phyloP scores from a whole-genome alignment of 1,140 invertebrate species.

The Tetragnatha versicolor region DNA sequence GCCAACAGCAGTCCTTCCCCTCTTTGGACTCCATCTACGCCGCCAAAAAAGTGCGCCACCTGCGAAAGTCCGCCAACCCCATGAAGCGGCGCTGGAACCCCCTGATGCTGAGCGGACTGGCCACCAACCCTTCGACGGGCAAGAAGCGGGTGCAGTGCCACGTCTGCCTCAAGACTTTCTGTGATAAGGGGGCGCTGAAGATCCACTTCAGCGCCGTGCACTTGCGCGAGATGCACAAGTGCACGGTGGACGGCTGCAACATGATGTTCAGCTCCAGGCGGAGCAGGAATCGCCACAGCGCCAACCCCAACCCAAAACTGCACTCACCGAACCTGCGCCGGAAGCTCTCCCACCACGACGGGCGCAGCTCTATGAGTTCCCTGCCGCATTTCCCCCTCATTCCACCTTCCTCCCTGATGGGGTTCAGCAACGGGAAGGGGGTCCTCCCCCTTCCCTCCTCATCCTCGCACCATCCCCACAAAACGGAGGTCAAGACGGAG shows the following conservation, averaged over 20 bases:
- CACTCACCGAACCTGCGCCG: conserved; percentile 92
- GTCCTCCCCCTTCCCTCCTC: background rate
- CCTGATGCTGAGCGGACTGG: conserved; percentile 84
- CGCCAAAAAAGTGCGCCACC: conserved; percentile 66
- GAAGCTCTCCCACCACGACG: conserved; percentile 92
- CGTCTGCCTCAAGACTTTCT: conserved; percentile 98
- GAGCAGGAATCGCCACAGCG: conserved; percentile 94
- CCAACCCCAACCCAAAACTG: conserved; percentile 97
- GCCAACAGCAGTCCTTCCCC: conserved; percentile 13
- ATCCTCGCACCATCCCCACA: background rate
- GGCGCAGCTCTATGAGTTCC: conserved; percentile 84
- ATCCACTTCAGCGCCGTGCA: conserved; percentile 99
- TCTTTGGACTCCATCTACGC: conserved; percentile 60
- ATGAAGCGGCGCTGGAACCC: conserved; percentile 92
- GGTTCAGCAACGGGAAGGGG: conserved; percentile 32
- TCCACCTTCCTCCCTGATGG: conserved; percentile 62
- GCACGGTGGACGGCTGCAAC: conserved; percentile 97
- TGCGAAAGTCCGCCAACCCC: conserved; percentile 83
- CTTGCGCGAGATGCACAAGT: conserved; percentile 98
- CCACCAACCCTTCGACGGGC: conserved; percentile 88
- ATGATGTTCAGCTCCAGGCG: conserved; percentile 99
- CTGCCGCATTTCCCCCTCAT: conserved; percentile 80
- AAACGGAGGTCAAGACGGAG: conserved; percentile 7
- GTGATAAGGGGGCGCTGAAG: conserved; percentile 99
- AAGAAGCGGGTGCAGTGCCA: conserved; percentile 98